Evolutionary conservation across 2,888 invertebrate species (phyloP).

Genomic region (Pseudeuparius sepicola): DNA sequence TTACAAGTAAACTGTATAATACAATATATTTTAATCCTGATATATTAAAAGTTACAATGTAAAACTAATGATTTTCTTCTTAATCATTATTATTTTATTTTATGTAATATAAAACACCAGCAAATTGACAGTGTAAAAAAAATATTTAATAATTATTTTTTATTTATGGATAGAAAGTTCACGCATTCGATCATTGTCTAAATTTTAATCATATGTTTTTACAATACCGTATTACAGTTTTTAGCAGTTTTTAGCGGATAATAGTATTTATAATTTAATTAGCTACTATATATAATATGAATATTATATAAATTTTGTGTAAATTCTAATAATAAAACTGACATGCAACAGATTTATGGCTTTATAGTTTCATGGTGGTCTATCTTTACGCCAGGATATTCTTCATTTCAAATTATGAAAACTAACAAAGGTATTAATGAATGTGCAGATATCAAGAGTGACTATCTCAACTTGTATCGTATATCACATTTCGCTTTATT

Average conservation of each 20-base stretch:
- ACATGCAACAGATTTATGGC: constrained; percentile 41
- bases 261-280: constrained; percentile 37
- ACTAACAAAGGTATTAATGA: too few relatives aligned
- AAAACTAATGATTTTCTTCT: constrained; percentile 27
- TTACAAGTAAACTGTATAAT: constrained; percentile 30
- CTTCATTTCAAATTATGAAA: too few relatives aligned
- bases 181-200: constrained; percentile 38
- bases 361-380: too few relatives aligned
- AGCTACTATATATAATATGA: too few relatives aligned
- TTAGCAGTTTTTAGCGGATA: constrained; percentile 38
- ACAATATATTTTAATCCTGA: constrained; percentile 32
- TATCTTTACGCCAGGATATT: too few relatives aligned
- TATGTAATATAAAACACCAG: constrained; percentile 35
- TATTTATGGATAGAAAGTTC: constrained; percentile 34
- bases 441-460: too few relatives aligned
- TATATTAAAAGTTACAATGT: constrained; percentile 32
- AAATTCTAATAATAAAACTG: constrained; percentile 41
- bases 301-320: constrained; percentile 39
- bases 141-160: constrained; percentile 29
- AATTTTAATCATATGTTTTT: constrained; percentile 39
- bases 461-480: too few relatives aligned
- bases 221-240: constrained; percentile 39
- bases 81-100: constrained; percentile 23
- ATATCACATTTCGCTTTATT: too few relatives aligned
- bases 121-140: constrained; percentile 38